Percentiles rank a stretch among this genome's conserved stretches.
These are phyloP conservation scores for Channa striata DNA, from an alignment of 2,797 vertebrate species.

Conservation along the genomic window DNA sequence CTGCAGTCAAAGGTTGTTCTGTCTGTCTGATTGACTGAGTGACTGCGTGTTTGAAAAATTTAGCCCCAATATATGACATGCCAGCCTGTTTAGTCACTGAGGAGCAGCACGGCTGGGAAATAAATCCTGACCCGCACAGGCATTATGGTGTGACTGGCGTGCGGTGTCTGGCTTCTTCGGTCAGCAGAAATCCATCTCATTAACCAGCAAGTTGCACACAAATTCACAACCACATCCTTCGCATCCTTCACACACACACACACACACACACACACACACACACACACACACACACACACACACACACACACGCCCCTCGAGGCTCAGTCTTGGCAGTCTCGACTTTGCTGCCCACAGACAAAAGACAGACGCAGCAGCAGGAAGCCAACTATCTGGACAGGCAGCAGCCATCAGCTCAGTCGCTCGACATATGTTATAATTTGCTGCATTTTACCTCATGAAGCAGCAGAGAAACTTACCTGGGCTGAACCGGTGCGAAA, in stretches of 20 bases:
- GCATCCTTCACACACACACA: conserved; percentile 17
- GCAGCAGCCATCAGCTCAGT: conserved; percentile 32
- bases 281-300: conserved; percentile 22
- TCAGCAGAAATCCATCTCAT: conserved; percentile 65
- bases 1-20: conserved; percentile 26
- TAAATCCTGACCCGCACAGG: conserved; percentile 47
- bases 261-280: conserved; percentile 6
- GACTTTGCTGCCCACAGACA: conserved; percentile 51
- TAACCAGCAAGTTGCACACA: conserved; percentile 22
- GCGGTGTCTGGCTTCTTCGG: conserved; percentile 33
- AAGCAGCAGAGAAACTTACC: not conserved
- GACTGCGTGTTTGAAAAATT: conserved; percentile 40
- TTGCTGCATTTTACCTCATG: conserved; percentile 28
- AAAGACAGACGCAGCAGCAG: conserved; percentile 34
- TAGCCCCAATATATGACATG: conserved; percentile 22
- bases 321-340: conserved; percentile 51
- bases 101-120: conserved; percentile 37
- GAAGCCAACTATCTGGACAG: conserved; percentile 39
- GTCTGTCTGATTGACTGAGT: conserved; percentile 34
- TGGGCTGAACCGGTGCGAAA: not conserved
- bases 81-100: conserved; percentile 29
- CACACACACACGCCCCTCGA: conserved; percentile 19
- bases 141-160: conserved; percentile 39
- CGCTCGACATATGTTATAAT: conserved; percentile 35
- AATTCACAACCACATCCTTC: conserved; percentile 6